Percentiles rank a stretch among this genome's conserved stretches.
phyloP scores from a whole-genome alignment of 2,797 vertebrate species.

The Coendou prehensilis region DNA sequence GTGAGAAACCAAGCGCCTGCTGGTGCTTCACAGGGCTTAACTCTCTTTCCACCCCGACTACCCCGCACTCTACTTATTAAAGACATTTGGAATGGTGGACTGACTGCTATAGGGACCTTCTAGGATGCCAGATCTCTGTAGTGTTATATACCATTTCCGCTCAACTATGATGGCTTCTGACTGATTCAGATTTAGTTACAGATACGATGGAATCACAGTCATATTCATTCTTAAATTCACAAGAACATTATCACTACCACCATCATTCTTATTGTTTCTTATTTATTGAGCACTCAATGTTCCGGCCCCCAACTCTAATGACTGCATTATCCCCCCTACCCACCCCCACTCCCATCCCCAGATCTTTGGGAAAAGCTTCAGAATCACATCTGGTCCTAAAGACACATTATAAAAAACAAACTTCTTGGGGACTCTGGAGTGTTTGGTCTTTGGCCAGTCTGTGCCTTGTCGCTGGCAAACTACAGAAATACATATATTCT shows the following conservation, averaged over 20 bases:
- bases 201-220: not conserved
- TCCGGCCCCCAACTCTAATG: conserved; percentile 48
- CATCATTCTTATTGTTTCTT: conserved; percentile 65
- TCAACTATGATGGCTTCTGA: conserved; percentile 42
- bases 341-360: conserved; percentile 19
- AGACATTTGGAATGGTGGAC: conserved; percentile 21
- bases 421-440: conserved; percentile 73
- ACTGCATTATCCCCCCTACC: conserved; percentile 28
- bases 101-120: not conserved
- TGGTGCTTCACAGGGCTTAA: not conserved
- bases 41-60: not conserved
- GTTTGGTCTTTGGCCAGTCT: conserved; percentile 82
- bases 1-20: not conserved
- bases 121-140: conserved; percentile 3
- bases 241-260: conserved; percentile 73
- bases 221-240: conserved; percentile 75
- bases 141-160: conserved; percentile 45
- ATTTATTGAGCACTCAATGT: conserved; percentile 85
- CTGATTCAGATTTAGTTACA: conserved; percentile 45
- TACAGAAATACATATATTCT: conserved; percentile 78
- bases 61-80: not conserved
- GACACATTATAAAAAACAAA: conserved; percentile 78
- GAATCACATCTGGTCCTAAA: conserved; percentile 85
- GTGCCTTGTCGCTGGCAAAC: conserved; percentile 73
- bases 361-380: conserved; percentile 90